phyloP scores from a whole-genome alignment of 2,888 invertebrate genomes.

The Eubasilissa splendida region DNA sequence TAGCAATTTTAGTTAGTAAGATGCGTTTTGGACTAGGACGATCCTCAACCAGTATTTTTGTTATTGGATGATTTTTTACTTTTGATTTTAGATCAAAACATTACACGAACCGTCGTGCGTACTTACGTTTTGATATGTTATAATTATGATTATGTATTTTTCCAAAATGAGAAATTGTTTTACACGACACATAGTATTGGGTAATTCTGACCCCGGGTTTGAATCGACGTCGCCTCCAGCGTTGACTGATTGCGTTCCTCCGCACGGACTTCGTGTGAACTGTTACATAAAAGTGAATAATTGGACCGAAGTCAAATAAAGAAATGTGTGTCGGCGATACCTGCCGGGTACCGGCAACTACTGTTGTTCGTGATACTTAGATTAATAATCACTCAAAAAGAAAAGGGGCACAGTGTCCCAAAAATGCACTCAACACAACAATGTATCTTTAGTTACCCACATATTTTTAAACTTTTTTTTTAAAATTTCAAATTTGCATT shows the following conservation, averaged over 20 bases:
- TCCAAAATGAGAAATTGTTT: too few species aligned
- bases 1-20: too few species aligned
- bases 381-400: neutral
- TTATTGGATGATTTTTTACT: too few species aligned
- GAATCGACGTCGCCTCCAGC: neutral
- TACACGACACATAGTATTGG: neutral
- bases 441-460: too few species aligned
- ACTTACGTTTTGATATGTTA: too few species aligned
- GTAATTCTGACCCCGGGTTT: neutral
- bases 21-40: too few species aligned
- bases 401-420: slow-evolving; percentile 10
- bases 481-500: too few species aligned
- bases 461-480: too few species aligned
- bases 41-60: too few species aligned
- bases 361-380: slow-evolving; percentile 4
- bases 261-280: slow-evolving; percentile 19
- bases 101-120: too few species aligned
- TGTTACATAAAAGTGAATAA: slow-evolving; percentile 23
- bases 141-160: too few species aligned
- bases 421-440: neutral
- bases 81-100: too few species aligned
- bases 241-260: neutral
- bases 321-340: slow-evolving; percentile 4
- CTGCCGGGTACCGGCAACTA: neutral
- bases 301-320: neutral